Conservation (phyloP, 2,888 invertebrate species). For the Amiota mariae region DNA sequence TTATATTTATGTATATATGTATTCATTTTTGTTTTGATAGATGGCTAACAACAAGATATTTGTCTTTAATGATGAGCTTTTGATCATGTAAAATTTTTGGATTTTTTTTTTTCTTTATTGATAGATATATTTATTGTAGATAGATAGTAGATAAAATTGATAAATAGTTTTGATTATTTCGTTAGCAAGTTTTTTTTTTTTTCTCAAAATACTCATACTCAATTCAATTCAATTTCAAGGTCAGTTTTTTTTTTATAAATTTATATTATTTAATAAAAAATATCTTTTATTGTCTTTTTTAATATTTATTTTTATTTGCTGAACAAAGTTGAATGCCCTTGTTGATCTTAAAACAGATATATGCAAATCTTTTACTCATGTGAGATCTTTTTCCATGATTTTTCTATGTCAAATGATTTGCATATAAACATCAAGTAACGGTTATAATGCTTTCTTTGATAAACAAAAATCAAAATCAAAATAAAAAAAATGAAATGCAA, state of each 20-base stretch:
- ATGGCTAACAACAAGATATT: neutral
- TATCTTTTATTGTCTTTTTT: no score
- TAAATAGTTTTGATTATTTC: neutral
- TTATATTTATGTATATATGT: no score
- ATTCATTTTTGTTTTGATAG: neutral
- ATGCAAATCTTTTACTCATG: neutral
- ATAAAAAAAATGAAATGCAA: neutral
- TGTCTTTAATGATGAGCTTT: conserved; percentile 1
- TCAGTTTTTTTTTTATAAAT: neutral
- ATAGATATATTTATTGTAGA: neutral
- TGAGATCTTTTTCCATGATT: neutral
- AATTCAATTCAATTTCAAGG: conserved; percentile 12
- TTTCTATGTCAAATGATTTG: neutral
- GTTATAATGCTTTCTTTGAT: no score
- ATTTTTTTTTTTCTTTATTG: conserved; percentile 7
- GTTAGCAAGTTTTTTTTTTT: neutral
- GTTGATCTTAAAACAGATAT: neutral
- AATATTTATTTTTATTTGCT: neutral
- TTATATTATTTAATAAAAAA: conserved; percentile 7
- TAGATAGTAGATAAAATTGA: no score
- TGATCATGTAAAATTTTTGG: neutral
- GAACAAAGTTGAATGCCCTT: neutral
- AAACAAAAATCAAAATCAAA: neutral
- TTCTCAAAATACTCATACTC: neutral
- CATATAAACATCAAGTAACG: no score